These are phyloP conservation scores for Polyergus mexicanus DNA, from an alignment of 1,140 invertebrate genomes.

Conservation along the genomic window DNA sequence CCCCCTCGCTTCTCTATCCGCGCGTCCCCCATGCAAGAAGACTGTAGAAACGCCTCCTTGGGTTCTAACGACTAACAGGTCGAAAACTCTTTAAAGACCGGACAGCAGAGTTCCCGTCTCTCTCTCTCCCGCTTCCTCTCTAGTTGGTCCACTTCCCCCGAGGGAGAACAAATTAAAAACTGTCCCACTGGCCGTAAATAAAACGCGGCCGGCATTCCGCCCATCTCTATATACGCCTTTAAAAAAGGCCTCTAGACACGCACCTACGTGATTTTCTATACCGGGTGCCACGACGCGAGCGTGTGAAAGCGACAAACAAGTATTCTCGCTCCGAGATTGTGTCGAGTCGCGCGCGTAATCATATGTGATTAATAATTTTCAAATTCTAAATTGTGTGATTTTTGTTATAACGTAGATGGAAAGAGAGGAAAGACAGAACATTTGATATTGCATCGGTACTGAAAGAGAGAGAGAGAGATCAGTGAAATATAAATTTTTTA, in stretches of 20 bases:
- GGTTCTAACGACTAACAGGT: conserved; percentile 85
- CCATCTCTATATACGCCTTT: conserved; percentile 81
- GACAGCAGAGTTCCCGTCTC: conserved; percentile 55
- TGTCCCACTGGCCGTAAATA: conserved; percentile 87
- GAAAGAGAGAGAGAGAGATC: neutral
- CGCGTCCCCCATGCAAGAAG: conserved; percentile 74
- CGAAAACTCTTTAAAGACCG: conserved; percentile 84
- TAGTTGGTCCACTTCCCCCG: conserved; percentile 66
- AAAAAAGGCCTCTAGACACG: conserved; percentile 84
- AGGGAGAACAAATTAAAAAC: conserved; percentile 87
- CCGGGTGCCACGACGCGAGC: conserved; percentile 73
- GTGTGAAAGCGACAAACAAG: conserved; percentile 4
- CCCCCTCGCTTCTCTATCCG: neutral
- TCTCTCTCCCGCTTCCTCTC: conserved; percentile 58
- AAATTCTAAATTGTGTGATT: conserved; percentile 23
- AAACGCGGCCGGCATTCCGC: conserved; percentile 84
- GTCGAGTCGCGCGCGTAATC: conserved; percentile 1
- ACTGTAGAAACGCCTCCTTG: conserved; percentile 85
- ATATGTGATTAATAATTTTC: conserved; percentile 33
- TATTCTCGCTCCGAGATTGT: neutral
- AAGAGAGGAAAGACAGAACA: neutral
- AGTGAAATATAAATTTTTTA: neutral
- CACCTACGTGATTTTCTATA: conserved; percentile 81
- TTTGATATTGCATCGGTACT: neutral
- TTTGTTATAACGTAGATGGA: conserved; percentile 1